Evolutionary conservation across 2,113 vertebrate species (phyloP).

Genomic region (Ammodytes dubius): DNA sequence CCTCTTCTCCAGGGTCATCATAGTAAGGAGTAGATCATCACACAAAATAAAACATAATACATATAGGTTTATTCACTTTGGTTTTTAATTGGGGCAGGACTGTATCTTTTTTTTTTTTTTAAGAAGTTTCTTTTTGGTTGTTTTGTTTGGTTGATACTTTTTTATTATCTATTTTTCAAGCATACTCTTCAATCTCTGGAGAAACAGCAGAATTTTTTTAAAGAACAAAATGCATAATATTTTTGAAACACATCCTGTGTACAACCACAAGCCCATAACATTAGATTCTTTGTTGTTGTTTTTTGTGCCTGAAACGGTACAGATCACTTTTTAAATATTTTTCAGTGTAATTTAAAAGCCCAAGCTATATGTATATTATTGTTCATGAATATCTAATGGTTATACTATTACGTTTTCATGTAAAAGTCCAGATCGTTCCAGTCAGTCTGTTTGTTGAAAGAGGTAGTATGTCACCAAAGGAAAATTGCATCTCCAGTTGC

Average conservation of each 20-base stretch:
- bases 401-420: neutral
- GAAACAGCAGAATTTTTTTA: constrained; percentile 84
- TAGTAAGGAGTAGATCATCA: neutral
- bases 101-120: neutral
- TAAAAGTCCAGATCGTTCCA: constrained; percentile 5
- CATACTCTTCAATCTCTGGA: neutral
- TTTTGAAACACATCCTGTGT: constrained; percentile 89
- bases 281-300: constrained; percentile 81
- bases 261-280: constrained; percentile 92
- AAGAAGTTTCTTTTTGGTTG: too few species aligned
- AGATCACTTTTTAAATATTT: neutral
- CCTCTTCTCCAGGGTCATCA: neutral
- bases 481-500: neutral
- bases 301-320: constrained; percentile 60
- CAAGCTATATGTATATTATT: neutral
- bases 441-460: constrained; percentile 1
- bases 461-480: neutral
- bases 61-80: neutral
- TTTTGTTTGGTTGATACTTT: neutral
- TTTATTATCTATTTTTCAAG: neutral
- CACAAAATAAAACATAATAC: neutral
- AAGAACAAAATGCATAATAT: constrained; percentile 91
- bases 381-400: constrained; percentile 1
- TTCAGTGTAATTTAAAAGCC: too few species aligned
- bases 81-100: neutral